Conservation (phyloP, 2,797 vertebrate species). For the Rhinogobio ventralis region DNA sequence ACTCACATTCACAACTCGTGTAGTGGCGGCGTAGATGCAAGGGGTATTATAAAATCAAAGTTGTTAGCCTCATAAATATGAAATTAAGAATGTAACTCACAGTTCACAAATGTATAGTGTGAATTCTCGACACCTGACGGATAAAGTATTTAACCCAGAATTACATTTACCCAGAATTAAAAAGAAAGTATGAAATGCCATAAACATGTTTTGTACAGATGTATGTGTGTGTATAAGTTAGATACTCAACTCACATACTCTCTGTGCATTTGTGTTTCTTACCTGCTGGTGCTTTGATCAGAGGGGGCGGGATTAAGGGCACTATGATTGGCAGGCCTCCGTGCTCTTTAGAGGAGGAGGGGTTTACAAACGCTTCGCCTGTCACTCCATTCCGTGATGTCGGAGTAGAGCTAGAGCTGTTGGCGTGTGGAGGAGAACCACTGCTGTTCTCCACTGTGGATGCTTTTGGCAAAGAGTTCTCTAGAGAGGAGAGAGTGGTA, state of each 20-base stretch:
- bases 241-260: neutral
- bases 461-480: constrained; percentile 98
- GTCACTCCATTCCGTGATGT: constrained; percentile 89
- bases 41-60: neutral
- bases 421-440: constrained; percentile 90
- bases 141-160: neutral
- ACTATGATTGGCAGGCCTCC: constrained; percentile 94
- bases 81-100: neutral
- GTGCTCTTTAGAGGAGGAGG: constrained; percentile 93
- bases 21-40: neutral
- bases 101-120: neutral
- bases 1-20: neutral
- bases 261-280: constrained; percentile 57
- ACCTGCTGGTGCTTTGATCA: constrained; percentile 98
- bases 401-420: constrained; percentile 88
- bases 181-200: neutral
- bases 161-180: neutral
- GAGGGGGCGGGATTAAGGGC: constrained; percentile 95
- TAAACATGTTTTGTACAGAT: constrained; percentile 1
- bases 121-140: neutral
- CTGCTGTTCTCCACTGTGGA: constrained; percentile 88
- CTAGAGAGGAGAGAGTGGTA: constrained; percentile 75
- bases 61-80: neutral
- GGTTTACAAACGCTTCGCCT: constrained; percentile 74
- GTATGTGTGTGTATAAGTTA: constrained; percentile 11